These are phyloP conservation scores for Saccostrea echinata DNA, from an alignment of 1,140 invertebrate species.

Conservation along the genomic window DNA sequence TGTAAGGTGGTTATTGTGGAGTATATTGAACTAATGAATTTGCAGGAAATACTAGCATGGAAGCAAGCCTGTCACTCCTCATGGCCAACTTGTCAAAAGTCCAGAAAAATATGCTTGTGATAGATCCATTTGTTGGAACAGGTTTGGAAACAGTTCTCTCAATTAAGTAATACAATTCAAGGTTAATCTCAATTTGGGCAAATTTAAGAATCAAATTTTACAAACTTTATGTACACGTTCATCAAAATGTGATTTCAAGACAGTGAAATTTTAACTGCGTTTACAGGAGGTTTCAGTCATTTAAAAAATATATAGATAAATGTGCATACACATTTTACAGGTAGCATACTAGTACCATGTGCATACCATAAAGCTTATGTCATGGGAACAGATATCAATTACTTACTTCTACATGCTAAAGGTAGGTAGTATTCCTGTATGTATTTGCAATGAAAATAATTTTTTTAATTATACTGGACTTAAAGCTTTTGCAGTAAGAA, in stretches of 20 bases:
- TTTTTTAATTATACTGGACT: no score
- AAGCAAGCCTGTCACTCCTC: slow-evolving; percentile 92
- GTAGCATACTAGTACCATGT: slow-evolving; percentile 93
- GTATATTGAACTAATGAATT: not conserved
- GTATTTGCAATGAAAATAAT: no score
- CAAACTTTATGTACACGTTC: no score
- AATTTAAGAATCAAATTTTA: no score
- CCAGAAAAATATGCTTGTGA: slow-evolving; percentile 86
- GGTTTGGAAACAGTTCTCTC: slow-evolving; percentile 79
- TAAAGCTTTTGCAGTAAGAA: no score
- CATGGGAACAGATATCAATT: slow-evolving; percentile 96
- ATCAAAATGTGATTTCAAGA: no score
- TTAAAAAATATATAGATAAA: no score
- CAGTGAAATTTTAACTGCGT: no score
- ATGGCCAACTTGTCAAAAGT: slow-evolving; percentile 96
- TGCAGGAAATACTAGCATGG: slow-evolving; percentile 94
- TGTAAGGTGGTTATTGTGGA: no score
- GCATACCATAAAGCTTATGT: slow-evolving; percentile 95
- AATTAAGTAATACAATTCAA: no score
- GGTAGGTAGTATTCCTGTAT: slow-evolving; percentile 81
- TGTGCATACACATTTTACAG: slow-evolving; percentile 66
- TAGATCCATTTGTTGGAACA: slow-evolving; percentile 97
- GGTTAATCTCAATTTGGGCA: no score
- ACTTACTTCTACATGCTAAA: slow-evolving; percentile 92
- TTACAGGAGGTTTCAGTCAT: no score